A percentile compares a stretch with the other conserved stretches of the same genome.
Conservation (phyloP, 1,140 invertebrate species). For the Steinernema khuongi region DNA sequence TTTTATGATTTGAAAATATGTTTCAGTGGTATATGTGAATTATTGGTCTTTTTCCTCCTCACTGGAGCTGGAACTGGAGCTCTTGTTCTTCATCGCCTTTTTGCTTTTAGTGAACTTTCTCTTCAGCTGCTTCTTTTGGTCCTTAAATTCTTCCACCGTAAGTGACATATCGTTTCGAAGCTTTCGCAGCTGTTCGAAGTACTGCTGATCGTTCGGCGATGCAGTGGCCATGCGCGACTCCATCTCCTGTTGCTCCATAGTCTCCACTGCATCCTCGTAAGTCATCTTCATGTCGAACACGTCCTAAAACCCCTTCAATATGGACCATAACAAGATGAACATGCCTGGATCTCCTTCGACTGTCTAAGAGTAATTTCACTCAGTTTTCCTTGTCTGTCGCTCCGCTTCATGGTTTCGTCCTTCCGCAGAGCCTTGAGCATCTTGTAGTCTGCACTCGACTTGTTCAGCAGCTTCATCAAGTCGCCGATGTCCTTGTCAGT, state of each 20-base stretch:
- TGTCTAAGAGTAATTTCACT: not conserved
- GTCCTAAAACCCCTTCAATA: not conserved
- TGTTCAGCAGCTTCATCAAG: not conserved
- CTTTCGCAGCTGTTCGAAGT: not conserved
- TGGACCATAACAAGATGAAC: not conserved
- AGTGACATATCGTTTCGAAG: not conserved
- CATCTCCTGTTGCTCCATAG: not conserved
- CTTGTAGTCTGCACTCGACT: not conserved
- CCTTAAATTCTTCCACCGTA: not conserved
- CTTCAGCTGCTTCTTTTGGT: not conserved
- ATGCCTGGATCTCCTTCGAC: not conserved
- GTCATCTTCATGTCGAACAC: not conserved
- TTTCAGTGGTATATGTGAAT: no score
- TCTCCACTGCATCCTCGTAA: not conserved
- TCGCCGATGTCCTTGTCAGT: not conserved
- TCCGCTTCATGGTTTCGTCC: not conserved
- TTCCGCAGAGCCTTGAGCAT: not conserved
- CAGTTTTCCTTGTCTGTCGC: not conserved
- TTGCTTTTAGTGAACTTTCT: not conserved
- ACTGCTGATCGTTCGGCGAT: not conserved
- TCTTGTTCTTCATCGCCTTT: no score
- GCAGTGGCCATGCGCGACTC: not conserved
- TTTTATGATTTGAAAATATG: no score
- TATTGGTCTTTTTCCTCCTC: no score
- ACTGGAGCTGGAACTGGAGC: no score